Evolutionary conservation across 2,797 vertebrate species (phyloP).

Genomic region (Melanotaenia trifasciata): DNA sequence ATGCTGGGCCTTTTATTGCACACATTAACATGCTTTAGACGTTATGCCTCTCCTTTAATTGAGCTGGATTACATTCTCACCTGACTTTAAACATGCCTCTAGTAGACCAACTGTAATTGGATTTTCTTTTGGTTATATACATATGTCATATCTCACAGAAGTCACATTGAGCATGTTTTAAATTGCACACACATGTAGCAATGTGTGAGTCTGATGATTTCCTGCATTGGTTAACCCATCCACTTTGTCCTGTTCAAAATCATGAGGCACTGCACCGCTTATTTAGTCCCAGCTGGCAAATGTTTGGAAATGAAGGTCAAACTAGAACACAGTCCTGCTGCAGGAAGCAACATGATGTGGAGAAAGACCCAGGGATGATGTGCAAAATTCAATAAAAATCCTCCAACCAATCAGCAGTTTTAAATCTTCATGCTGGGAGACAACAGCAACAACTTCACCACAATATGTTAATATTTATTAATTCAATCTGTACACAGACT

Average conservation of each 20-base stretch:
- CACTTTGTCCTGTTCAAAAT: neutral
- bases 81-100: slow-evolving; percentile 20
- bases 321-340: neutral
- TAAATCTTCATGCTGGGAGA: neutral
- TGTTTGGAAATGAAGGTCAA: neutral
- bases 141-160: neutral
- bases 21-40: slow-evolving; percentile 29
- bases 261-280: neutral
- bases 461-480: neutral
- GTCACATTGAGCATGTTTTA: neutral
- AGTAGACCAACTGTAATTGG: slow-evolving; percentile 18
- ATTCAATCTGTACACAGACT: neutral
- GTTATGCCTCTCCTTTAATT: slow-evolving; percentile 19
- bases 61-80: slow-evolving; percentile 30
- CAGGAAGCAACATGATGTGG: neutral
- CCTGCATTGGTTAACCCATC: neutral
- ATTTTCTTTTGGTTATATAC: slow-evolving; percentile 27
- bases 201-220: neutral
- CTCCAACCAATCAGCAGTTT: neutral
- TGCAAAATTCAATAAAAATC: neutral
- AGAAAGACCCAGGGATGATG: neutral
- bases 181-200: neutral
- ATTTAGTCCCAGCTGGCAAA: neutral
- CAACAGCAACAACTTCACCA: neutral
- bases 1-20: neutral